Evolutionary conservation across 2,113 vertebrate genomes (phyloP).

Genomic region (Podilymbus podiceps): DNA sequence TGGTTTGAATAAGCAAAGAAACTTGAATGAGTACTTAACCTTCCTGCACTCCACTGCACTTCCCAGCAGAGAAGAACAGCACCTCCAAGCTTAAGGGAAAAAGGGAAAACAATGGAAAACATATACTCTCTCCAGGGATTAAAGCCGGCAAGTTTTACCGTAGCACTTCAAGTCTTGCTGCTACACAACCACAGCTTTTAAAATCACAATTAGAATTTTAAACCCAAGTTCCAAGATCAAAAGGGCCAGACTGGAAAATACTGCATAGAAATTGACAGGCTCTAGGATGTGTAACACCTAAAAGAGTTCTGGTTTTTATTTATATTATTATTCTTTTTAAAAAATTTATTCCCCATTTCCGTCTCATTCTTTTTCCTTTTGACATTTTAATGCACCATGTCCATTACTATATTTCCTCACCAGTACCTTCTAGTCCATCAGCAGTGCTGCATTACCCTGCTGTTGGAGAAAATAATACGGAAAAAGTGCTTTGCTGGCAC

Average conservation of each 20-base stretch:
- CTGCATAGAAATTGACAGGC: not conserved
- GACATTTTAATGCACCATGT: slow-evolving; percentile 66
- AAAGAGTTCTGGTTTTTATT: slow-evolving; percentile 21
- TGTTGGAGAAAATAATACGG: slow-evolving; percentile 46
- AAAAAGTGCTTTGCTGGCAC: slow-evolving; percentile 71
- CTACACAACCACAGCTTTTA: slow-evolving; percentile 18
- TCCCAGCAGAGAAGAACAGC: slow-evolving; percentile 58
- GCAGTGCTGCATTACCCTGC: slow-evolving; percentile 49
- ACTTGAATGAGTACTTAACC: slow-evolving; percentile 64
- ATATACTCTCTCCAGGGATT: slow-evolving; percentile 18
- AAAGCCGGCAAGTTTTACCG: slow-evolving; percentile 2
- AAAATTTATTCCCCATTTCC: slow-evolving; percentile 52
- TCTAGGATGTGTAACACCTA: not conserved
- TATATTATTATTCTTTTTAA: slow-evolving; percentile 39
- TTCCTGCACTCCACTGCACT: slow-evolving; percentile 45
- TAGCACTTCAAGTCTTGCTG: slow-evolving; percentile 6
- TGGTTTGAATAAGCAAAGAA: slow-evolving; percentile 66
- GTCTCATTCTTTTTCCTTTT: slow-evolving; percentile 42
- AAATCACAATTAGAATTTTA: slow-evolving; percentile 58
- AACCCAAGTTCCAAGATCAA: slow-evolving; percentile 48
- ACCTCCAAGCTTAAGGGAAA: slow-evolving; percentile 39
- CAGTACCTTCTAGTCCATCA: slow-evolving; percentile 61
- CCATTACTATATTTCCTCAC: slow-evolving; percentile 66
- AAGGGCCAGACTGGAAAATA: slow-evolving; percentile 28
- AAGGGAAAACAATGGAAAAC: slow-evolving; percentile 56